phyloP scores from a whole-genome alignment of 2,888 invertebrate genomes.

The Doris montereyensis region DNA sequence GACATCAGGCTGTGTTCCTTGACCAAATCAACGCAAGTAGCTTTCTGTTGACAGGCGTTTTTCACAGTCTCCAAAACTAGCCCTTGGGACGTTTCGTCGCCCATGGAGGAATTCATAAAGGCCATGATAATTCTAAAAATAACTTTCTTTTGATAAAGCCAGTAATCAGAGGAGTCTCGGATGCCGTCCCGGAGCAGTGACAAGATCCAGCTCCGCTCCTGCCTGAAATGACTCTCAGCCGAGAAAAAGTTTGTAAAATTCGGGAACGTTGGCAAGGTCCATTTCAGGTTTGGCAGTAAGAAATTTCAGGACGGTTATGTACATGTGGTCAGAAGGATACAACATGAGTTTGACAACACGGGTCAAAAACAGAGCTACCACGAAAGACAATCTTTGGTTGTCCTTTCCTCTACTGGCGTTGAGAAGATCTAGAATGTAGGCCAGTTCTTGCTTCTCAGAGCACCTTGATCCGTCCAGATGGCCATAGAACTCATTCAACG shows the following conservation, averaged over 20 bases:
- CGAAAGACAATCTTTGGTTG: constrained; percentile 77
- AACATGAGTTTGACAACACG: constrained; percentile 81
- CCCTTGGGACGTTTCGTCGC: constrained; percentile 54
- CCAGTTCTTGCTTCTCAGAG: constrained; percentile 80
- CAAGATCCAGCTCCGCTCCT: constrained; percentile 84
- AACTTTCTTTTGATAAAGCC: constrained; percentile 82
- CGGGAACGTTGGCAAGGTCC: constrained; percentile 87
- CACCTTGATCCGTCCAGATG: constrained; percentile 79
- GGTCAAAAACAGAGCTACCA: constrained; percentile 82
- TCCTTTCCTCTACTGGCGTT: constrained; percentile 77
- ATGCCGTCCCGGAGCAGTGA: constrained; percentile 84
- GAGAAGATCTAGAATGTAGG: constrained; percentile 80
- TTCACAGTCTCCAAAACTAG: constrained; percentile 80
- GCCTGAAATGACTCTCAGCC: constrained; percentile 77
- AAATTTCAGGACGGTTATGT: constrained; percentile 84
- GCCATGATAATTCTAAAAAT: constrained; percentile 85
- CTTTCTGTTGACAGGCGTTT: constrained; percentile 79
- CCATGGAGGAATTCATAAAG: constrained; percentile 60
- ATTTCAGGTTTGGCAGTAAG: constrained; percentile 84
- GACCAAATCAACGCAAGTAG: constrained; percentile 79
- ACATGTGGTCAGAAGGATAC: constrained; percentile 82
- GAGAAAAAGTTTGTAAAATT: constrained; percentile 89
- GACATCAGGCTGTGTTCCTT: constrained; percentile 80
- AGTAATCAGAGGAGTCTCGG: constrained; percentile 82
- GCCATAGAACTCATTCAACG: constrained; percentile 82